These are phyloP conservation scores for Grallaria varia DNA, from an alignment of 2,113 vertebrate species.

Conservation along the genomic window DNA sequence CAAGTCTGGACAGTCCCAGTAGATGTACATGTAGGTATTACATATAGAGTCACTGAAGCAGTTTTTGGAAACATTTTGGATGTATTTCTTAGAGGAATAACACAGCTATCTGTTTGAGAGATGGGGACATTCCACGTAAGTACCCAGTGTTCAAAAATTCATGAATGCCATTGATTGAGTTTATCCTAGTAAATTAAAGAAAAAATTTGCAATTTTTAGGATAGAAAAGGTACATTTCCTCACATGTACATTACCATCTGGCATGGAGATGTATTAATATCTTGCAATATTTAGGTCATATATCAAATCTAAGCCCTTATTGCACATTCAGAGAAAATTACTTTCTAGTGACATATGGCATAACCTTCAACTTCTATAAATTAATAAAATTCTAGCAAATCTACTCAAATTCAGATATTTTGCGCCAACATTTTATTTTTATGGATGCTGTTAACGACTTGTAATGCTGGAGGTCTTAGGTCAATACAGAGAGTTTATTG, in stretches of 20 bases:
- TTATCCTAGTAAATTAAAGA: conserved; percentile 59
- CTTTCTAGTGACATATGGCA: conserved; percentile 70
- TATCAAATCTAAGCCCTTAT: conserved; percentile 67
- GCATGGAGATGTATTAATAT: conserved; percentile 64
- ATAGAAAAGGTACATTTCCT: conserved; percentile 61
- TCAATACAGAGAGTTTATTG: conserved; percentile 41
- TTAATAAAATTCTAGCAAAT: conserved; percentile 69
- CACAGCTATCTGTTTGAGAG: neutral
- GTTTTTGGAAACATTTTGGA: conserved; percentile 23
- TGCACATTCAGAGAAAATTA: conserved; percentile 70
- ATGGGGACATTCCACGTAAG: neutral
- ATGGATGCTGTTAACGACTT: conserved; percentile 22
- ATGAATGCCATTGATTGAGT: conserved; percentile 33
- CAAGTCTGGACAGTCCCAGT: neutral
- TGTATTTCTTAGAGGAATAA: conserved; percentile 12
- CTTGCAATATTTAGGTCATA: conserved; percentile 71
- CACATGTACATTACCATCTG: conserved; percentile 57
- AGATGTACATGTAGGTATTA: neutral
- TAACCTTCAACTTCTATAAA: conserved; percentile 69
- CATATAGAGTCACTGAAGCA: neutral
- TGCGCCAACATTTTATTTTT: conserved; percentile 47
- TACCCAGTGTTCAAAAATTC: conserved; percentile 42
- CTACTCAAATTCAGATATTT: conserved; percentile 50
- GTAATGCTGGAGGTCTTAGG: neutral
- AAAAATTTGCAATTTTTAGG: conserved; percentile 5